Evolutionary conservation across 1,140 invertebrate genomes (phyloP).

Genomic region (Holcopasites calliopsidis): DNA sequence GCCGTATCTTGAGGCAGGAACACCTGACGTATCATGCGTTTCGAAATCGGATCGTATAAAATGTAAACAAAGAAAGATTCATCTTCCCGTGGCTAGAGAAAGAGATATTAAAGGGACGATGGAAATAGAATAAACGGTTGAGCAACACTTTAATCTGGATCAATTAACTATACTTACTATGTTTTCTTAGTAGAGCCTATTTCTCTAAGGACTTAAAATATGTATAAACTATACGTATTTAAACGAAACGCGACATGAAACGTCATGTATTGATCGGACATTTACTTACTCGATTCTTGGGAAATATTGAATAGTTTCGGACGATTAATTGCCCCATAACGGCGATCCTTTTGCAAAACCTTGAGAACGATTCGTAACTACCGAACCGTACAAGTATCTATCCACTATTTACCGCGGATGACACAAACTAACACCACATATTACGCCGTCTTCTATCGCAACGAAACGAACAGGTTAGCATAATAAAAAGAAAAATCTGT

Average conservation of each 20-base stretch:
- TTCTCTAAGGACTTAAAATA: background rate
- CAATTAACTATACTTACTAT: background rate
- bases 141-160: too few species aligned
- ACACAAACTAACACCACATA: background rate
- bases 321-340: conserved; percentile 22
- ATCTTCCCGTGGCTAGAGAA: background rate
- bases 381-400: background rate
- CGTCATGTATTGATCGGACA: background rate
- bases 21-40: background rate
- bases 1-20: too few species aligned
- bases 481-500: background rate
- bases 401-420: background rate
- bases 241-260: background rate
- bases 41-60: background rate
- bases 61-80: too few species aligned
- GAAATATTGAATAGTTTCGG: background rate
- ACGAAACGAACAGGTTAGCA: background rate
- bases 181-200: background rate
- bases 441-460: background rate
- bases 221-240: background rate
- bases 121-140: too few species aligned
- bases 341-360: background rate
- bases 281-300: conserved; percentile 26
- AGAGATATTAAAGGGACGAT: background rate
- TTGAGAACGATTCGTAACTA: background rate